Percentiles rank a stretch among this genome's conserved stretches.
phyloP scores from a whole-genome alignment of 2,797 vertebrate species.

The Gastrophryne carolinensis region DNA sequence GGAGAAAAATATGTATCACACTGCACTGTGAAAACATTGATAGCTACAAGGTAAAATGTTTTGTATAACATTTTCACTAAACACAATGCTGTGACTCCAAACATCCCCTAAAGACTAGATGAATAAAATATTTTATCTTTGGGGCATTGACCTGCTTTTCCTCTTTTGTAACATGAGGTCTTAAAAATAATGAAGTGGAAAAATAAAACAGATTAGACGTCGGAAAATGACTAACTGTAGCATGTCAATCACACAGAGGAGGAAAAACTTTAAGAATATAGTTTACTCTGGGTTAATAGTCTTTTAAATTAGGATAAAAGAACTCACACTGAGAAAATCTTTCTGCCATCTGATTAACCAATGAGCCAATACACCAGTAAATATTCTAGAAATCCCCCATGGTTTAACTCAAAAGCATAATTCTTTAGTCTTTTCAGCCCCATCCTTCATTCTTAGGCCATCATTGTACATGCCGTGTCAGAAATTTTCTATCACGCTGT shows the following conservation, averaged over 20 bases:
- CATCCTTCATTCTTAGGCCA: conserved; percentile 69
- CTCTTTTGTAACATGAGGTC: background rate
- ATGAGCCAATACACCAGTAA: conserved; percentile 70
- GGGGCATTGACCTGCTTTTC: conserved; percentile 7
- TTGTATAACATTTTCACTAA: background rate
- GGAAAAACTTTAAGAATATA: conserved; percentile 58
- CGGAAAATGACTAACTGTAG: conserved; percentile 1
- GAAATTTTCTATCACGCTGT: conserved; percentile 69
- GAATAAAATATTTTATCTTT: conserved; percentile 39
- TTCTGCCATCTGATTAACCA: conserved; percentile 72
- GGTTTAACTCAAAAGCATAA: conserved; percentile 67
- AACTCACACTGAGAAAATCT: conserved; percentile 69
- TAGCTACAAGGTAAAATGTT: conserved; percentile 5
- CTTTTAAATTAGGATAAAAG: conserved; percentile 69
- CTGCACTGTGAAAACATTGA: conserved; percentile 40
- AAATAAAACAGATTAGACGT: conserved; percentile 19
- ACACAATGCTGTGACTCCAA: background rate
- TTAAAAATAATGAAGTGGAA: background rate
- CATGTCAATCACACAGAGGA: conserved; percentile 50
- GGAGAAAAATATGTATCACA: conserved; percentile 40
- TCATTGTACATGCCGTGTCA: conserved; percentile 65
- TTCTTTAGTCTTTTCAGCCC: conserved; percentile 70
- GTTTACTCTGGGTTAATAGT: conserved; percentile 65
- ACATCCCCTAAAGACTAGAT: conserved; percentile 6
- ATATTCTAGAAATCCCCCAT: conserved; percentile 72